Conservation (phyloP, 2,888 invertebrate genomes). For the Schizotus pectinicornis region DNA sequence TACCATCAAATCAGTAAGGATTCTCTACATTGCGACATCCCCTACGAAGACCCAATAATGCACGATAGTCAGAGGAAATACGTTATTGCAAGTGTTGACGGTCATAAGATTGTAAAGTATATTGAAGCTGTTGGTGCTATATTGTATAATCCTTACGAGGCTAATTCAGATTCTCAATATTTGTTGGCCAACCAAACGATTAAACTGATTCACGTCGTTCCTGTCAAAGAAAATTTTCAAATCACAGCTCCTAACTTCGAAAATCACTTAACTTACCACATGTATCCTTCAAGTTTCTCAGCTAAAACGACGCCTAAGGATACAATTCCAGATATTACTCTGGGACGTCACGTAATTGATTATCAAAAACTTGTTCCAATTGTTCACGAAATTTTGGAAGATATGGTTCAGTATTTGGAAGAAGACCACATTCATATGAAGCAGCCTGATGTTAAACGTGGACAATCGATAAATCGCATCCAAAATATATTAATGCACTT, state of each 20-base stretch:
- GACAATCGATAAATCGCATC: conserved; percentile 52
- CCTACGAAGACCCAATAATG: conserved; percentile 44
- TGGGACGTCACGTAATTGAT: conserved; percentile 49
- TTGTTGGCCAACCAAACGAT: conserved; percentile 28
- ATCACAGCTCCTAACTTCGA: conserved; percentile 29
- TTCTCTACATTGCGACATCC: conserved; percentile 43
- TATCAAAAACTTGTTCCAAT: conserved; percentile 41
- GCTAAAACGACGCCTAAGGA: conserved; percentile 9
- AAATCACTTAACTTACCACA: conserved; percentile 44
- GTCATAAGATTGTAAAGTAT: conserved; percentile 30
- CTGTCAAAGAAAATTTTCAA: conserved; percentile 33
- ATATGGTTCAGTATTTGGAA: conserved; percentile 51
- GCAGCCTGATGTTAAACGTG: conserved; percentile 49
- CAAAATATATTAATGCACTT: conserved; percentile 48
- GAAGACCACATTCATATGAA: conserved; percentile 48
- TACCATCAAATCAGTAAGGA: conserved; percentile 44
- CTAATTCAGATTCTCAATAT: conserved; percentile 49
- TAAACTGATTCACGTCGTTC: conserved; percentile 3
- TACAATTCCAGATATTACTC: conserved; percentile 47
- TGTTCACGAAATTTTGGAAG: conserved; percentile 48
- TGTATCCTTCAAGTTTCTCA: conserved; percentile 5
- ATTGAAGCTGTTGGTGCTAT: conserved; percentile 42
- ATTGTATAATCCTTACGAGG: conserved; percentile 40
- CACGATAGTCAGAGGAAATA: conserved; percentile 42
- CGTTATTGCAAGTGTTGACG: conserved; percentile 32